These are phyloP conservation scores for Lacerta agilis DNA, from an alignment of 2,797 vertebrate genomes.

Conservation along the genomic window DNA sequence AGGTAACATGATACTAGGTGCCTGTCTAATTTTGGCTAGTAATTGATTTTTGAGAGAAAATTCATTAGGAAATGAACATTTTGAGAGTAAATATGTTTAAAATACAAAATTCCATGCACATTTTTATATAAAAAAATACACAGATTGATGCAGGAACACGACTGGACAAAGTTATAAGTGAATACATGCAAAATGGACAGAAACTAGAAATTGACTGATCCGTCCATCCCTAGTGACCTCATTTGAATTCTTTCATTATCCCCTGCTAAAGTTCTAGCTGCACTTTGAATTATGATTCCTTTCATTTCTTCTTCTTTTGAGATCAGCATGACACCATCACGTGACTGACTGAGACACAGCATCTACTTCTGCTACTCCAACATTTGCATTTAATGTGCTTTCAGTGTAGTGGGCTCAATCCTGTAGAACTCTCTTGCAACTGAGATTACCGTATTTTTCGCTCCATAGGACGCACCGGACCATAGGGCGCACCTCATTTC, in stretches of 20 bases:
- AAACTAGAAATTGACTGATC: not conserved
- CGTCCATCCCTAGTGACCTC: not conserved
- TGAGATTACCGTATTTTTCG: too few species aligned
- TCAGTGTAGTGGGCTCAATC: too few species aligned
- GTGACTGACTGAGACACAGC: not conserved
- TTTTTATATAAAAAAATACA: too few species aligned
- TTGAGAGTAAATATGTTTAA: too few species aligned
- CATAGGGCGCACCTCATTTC: too few species aligned
- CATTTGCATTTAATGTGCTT: not conserved
- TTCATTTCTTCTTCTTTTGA: not conserved
- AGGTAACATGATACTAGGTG: too few species aligned
- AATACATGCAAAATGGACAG: not conserved
- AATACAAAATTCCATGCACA: too few species aligned
- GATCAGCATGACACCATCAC: not conserved
- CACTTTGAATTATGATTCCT: not conserved
- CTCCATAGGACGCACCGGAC: too few species aligned
- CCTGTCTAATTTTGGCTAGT: too few species aligned
- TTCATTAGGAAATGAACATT: too few species aligned
- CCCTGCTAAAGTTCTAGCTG: not conserved
- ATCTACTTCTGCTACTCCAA: not conserved
- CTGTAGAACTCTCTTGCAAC: too few species aligned
- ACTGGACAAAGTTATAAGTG: not conserved
- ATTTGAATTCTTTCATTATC: not conserved
- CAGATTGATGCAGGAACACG: not conserved
- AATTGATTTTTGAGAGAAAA: too few species aligned